A percentile compares a stretch with the other conserved stretches of the same genome.
These are phyloP conservation scores for Diacarnus erythraeanus DNA, from an alignment of 37 sponge, comb jelly and placozoan species.

Conservation along the genomic window DNA sequence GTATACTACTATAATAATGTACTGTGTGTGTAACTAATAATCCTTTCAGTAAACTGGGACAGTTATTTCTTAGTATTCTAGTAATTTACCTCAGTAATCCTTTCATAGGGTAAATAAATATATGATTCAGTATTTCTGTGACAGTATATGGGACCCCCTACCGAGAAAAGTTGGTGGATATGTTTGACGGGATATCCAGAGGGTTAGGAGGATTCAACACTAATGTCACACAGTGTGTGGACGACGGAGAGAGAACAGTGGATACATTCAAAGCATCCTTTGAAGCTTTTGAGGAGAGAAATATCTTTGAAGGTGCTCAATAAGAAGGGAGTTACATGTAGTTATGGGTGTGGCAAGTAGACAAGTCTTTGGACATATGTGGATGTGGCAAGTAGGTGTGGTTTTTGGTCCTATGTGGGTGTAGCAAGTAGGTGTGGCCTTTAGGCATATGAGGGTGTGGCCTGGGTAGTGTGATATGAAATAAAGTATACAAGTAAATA, in stretches of 20 bases:
- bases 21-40: background rate
- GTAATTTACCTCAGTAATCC: no score
- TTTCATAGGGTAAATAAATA: conserved; percentile 52
- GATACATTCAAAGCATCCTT: conserved; percentile 60
- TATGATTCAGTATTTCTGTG: conserved; percentile 24
- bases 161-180: conserved; percentile 52
- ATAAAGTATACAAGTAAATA: no score
- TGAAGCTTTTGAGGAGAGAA: conserved; percentile 58
- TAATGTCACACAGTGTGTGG: conserved; percentile 59
- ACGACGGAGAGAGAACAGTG: conserved; percentile 69
- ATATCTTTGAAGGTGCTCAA: conserved; percentile 64
- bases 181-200: conserved; percentile 56
- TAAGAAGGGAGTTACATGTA: background rate
- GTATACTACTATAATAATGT: background rate
- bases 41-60: no score
- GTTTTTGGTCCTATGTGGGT: no score
- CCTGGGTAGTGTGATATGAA: no score
- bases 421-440: no score
- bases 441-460: no score
- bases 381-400: no score
- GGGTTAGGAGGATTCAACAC: conserved; percentile 57
- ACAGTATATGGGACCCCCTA: conserved; percentile 14
- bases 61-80: no score
- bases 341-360: background rate
- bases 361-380: no score